A percentile compares a stretch with the other conserved stretches of the same genome.
Evolutionary conservation across 2,888 invertebrate genomes (phyloP).

Genomic region (Therioaphis trifolii): DNA sequence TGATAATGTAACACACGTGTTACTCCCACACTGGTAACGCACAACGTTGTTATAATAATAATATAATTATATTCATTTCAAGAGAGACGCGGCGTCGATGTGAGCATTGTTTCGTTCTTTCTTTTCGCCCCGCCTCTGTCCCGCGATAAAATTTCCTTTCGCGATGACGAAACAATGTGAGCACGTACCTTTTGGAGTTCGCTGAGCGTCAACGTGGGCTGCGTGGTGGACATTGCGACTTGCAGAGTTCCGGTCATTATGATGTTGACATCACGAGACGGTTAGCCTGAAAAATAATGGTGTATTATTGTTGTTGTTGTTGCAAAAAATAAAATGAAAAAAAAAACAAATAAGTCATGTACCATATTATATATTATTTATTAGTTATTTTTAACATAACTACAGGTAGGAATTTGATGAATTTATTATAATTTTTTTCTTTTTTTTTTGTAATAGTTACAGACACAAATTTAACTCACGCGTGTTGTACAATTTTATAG

Average conservation of each 20-base stretch:
- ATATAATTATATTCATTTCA: constrained; percentile 23
- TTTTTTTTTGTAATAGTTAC: no score
- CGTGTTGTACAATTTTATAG: no score
- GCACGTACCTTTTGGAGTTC: constrained; percentile 65
- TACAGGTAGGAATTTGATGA: no score
- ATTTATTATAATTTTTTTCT: no score
- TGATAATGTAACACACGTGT: not conserved
- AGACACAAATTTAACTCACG: no score
- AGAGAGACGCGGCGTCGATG: not conserved
- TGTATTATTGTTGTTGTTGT: no score
- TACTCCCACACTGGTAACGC: not conserved
- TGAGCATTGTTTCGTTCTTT: constrained; percentile 9
- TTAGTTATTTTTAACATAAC: no score
- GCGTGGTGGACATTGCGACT: constrained; percentile 62
- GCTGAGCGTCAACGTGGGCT: constrained; percentile 65
- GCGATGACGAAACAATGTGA: no score
- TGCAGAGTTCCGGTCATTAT: constrained; percentile 34
- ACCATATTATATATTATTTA: no score
- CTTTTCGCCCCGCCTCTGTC: not conserved
- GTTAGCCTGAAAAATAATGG: constrained; percentile 57
- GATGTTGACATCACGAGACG: constrained; percentile 19
- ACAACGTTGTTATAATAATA: not conserved
- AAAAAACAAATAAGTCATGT: no score
- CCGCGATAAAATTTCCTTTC: not conserved
- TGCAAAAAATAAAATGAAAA: no score